Percentiles rank a stretch among this genome's conserved stretches.
Evolutionary conservation across 1,140 invertebrate species (phyloP).

Genomic region (Dolichoris vasculosae): DNA sequence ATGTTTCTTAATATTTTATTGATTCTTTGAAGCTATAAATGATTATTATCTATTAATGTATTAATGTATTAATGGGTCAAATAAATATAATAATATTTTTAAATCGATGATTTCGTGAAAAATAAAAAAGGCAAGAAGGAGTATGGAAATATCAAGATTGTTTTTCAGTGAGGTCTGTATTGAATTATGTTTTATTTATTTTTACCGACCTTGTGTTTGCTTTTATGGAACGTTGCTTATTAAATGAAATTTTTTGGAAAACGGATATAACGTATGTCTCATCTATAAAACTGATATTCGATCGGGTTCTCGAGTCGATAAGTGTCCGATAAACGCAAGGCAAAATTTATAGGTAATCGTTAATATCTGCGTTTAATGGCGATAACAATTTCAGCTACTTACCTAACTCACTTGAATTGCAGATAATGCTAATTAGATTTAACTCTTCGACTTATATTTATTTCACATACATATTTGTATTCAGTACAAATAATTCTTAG

Average conservation of each 20-base stretch:
- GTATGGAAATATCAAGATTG: background rate
- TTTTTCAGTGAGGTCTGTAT: background rate
- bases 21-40: background rate
- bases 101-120: too few relatives aligned
- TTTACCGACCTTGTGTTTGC: background rate
- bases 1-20: background rate
- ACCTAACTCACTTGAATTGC: conserved; percentile 9
- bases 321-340: background rate
- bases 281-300: conserved; percentile 27
- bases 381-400: conserved; percentile 17
- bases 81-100: too few relatives aligned
- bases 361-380: conserved; percentile 41
- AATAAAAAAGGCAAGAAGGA: background rate
- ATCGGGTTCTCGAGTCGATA: conserved; percentile 14
- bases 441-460: background rate
- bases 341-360: conserved; percentile 30
- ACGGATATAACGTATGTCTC: background rate
- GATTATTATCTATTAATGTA: too few relatives aligned
- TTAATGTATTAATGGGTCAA: too few relatives aligned
- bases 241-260: conserved; percentile 26
- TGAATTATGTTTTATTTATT: conserved; percentile 12
- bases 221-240: conserved; percentile 3
- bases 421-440: conserved; percentile 41
- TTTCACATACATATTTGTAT: too few relatives aligned
- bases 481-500: background rate